Evolutionary conservation across 2,888 invertebrate genomes (phyloP).

Genomic region (Sisyra terminalis): DNA sequence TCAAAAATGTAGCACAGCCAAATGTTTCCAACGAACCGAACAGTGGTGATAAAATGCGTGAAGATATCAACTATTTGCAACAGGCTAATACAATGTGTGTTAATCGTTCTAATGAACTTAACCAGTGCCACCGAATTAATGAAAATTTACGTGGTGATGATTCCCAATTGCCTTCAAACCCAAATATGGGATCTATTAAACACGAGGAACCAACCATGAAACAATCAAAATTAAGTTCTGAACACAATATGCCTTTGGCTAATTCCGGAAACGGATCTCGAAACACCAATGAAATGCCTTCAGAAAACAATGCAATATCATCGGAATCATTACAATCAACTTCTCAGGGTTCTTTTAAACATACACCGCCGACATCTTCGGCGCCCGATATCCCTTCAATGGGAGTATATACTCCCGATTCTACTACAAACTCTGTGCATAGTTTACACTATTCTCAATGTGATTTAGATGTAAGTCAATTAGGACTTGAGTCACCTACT

Average conservation of each 20-base stretch:
- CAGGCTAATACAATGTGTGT: not conserved
- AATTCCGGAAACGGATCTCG: too few relatives aligned
- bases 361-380: slow-evolving; percentile 29
- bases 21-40: not conserved
- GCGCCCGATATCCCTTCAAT: slow-evolving; percentile 54
- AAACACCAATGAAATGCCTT: slow-evolving; percentile 13
- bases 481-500: slow-evolving; percentile 77
- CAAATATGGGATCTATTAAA: slow-evolving; percentile 1
- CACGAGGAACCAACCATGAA: slow-evolving; percentile 3
- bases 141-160: not conserved
- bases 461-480: slow-evolving; percentile 67
- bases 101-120: not conserved
- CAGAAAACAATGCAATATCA: slow-evolving; percentile 28
- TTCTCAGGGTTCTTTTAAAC: slow-evolving; percentile 26
- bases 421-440: slow-evolving; percentile 67
- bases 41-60: not conserved
- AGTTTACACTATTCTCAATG: slow-evolving; percentile 65
- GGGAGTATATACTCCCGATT: slow-evolving; percentile 76
- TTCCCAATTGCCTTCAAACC: not conserved
- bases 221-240: not conserved
- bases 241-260: too few relatives aligned
- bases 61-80: not conserved
- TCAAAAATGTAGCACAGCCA: not conserved
- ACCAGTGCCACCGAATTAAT: not conserved
- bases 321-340: slow-evolving; percentile 18